These are phyloP conservation scores for Dromococcyx pavoninus DNA, from an alignment of 2,797 vertebrate species.

Conservation along the genomic window DNA sequence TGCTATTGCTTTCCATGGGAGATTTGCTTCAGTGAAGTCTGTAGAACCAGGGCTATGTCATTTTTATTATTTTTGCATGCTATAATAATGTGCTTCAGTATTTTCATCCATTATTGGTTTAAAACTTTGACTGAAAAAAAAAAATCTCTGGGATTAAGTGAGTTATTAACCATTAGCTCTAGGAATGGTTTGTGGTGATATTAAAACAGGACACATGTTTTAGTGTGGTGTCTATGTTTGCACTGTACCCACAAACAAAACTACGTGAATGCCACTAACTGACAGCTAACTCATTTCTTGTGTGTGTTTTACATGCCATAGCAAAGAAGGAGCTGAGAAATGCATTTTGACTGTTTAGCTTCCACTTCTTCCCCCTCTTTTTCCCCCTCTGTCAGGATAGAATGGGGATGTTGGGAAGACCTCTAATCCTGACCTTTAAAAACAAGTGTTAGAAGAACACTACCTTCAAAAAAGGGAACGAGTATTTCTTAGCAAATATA, in stretches of 20 bases:
- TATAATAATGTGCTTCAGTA: slow-evolving; percentile 48
- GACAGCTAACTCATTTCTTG: slow-evolving; percentile 64
- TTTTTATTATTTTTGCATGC: slow-evolving; percentile 45
- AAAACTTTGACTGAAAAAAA: slow-evolving; percentile 45
- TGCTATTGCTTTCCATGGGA: slow-evolving; percentile 18
- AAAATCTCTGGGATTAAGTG: slow-evolving; percentile 39
- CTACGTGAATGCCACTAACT: slow-evolving; percentile 64
- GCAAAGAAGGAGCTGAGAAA: slow-evolving; percentile 69
- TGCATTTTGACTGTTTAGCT: not conserved
- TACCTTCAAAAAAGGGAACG: slow-evolving; percentile 49
- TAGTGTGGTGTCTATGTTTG: slow-evolving; percentile 72
- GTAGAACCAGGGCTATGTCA: not conserved
- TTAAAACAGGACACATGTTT: slow-evolving; percentile 71
- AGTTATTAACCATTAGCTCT: slow-evolving; percentile 68
- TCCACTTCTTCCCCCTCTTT: not conserved
- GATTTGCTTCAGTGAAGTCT: not conserved
- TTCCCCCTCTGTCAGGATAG: not conserved
- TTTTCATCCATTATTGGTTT: slow-evolving; percentile 61
- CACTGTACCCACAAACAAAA: slow-evolving; percentile 75
- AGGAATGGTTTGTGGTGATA: slow-evolving; percentile 67
- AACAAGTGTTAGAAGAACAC: not conserved
- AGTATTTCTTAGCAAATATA: slow-evolving; percentile 38
- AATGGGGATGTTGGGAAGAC: not conserved
- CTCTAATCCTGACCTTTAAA: slow-evolving; percentile 12
- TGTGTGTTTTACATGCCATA: slow-evolving; percentile 67